Percentiles rank a stretch among this genome's conserved stretches.
phyloP scores from a whole-genome alignment of 2,113 vertebrate species.

The Zootoca vivipara region DNA sequence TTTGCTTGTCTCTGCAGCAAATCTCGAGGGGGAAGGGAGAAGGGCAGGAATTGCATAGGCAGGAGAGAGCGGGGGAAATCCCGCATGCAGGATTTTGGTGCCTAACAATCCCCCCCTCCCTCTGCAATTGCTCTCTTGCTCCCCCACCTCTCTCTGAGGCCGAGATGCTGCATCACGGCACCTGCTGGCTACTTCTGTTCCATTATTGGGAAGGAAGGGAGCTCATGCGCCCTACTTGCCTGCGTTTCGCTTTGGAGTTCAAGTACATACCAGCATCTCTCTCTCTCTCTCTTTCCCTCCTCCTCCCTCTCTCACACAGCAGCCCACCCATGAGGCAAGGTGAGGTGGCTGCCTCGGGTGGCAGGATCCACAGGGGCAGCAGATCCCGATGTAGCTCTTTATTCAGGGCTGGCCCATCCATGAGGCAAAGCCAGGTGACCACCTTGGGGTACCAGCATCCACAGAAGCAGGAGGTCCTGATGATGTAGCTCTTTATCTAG shows the following conservation, averaged over 20 bases:
- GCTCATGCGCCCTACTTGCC: slow-evolving; percentile 53
- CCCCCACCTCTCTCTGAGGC: background rate
- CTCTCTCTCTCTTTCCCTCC: too few species aligned
- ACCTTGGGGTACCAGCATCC: too few species aligned
- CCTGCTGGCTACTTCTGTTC: background rate
- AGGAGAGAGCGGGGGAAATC: background rate
- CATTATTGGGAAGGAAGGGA: too few species aligned
- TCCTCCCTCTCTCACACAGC: background rate
- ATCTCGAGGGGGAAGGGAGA: background rate
- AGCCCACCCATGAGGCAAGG: background rate
- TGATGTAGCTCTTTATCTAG: too few species aligned
- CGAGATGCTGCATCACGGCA: slow-evolving; percentile 63
- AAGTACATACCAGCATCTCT: background rate
- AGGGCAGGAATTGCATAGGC: background rate
- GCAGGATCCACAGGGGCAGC: too few species aligned
- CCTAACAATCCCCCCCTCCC: background rate
- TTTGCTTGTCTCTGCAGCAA: slow-evolving; percentile 1
- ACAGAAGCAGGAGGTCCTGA: too few species aligned
- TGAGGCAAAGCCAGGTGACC: too few species aligned
- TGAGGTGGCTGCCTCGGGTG: too few species aligned
- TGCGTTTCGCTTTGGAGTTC: slow-evolving; percentile 1
- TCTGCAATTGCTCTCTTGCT: background rate
- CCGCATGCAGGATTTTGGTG: background rate
- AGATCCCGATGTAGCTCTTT: too few species aligned
- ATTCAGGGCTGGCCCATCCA: too few species aligned